Base-by-base conservation (phyloP, 1,140 invertebrate species). In the Brachionus asplanchnoidis region DNA sequence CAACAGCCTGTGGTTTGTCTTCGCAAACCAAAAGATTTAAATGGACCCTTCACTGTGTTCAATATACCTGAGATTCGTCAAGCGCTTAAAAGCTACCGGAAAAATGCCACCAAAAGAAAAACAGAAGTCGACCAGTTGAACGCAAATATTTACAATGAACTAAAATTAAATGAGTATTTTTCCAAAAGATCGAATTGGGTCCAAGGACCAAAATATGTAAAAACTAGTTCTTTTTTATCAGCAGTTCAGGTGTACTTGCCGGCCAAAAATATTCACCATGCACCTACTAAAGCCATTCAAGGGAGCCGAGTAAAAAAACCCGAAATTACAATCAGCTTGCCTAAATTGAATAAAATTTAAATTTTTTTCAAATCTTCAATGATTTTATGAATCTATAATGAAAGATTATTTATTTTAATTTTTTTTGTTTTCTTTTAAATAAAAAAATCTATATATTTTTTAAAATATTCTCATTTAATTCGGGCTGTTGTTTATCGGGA, bases 31-130 rank as follows among this genome's bases (percentile, higher is more conserved):
- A 80, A 80, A 65, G 46, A 65, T 9, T 17, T 80, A 65, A 80
- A 12, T 23, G 77, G 77, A 11, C 77, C 77, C 0, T 53, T 80
- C 14, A 65, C 20, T 65, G 77, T 80, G 3, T 80, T 50, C 11
- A 40, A 80, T 65, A 65, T 80, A 65, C 77, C 77, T n/a, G 46
- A 80, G 50, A 53, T 80, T 17, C 42, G 77, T 20, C 17, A 53
- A 12, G 77, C 20, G n/a, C 50, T 60, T 14, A 56, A 40, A 28
- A 80, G 11, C 8, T 80, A 80, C 40, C 77, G 46, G 7, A 20
- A 40, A 40, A 73, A 73, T 14, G n/a, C 8, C 14, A 40, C 68
- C 8, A 73, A n/a, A 17, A 28, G 68, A 17, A 44, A 42, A 73
- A 73, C 14, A 73, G 32, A 73, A 73, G 68, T 73, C 40, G 32